phyloP scores from a whole-genome alignment of 2,888 invertebrate genomes.

The Taenaris catops region DNA sequence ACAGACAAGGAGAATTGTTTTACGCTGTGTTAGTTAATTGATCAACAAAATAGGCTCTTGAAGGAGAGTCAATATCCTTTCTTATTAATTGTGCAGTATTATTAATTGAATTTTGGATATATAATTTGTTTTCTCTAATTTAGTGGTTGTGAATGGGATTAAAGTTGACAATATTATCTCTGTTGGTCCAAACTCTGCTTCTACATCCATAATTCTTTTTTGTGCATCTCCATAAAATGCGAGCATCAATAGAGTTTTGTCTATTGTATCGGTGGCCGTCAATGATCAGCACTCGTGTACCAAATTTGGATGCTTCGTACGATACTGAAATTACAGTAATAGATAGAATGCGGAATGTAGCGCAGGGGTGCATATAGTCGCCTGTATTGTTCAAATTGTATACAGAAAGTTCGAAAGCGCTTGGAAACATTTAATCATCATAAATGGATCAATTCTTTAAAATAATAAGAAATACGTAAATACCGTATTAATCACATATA shows the following conservation, averaged over 20 bases:
- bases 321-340: neutral
- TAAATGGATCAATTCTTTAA: too few species aligned
- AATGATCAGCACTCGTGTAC: constrained; percentile 18
- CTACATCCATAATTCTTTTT: constrained; percentile 31
- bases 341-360: too few species aligned
- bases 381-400: too few species aligned
- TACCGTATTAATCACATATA: too few species aligned
- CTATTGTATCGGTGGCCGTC: constrained; percentile 32
- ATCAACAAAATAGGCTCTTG: neutral
- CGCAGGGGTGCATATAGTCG: too few species aligned
- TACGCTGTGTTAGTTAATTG: too few species aligned
- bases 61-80: neutral
- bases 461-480: too few species aligned
- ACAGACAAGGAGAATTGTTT: too few species aligned
- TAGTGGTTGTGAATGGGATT: neutral
- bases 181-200: constrained; percentile 18
- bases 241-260: constrained; percentile 20
- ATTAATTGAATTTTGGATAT: neutral
- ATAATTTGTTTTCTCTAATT: neutral
- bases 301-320: constrained; percentile 1
- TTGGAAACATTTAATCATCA: too few species aligned
- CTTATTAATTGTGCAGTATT: neutral
- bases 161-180: constrained; percentile 11
- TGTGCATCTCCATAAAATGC: constrained; percentile 37
- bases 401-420: too few species aligned